Evolutionary conservation across 2,797 vertebrate genomes (phyloP).

Genomic region (Arrhamphus sclerolepis): DNA sequence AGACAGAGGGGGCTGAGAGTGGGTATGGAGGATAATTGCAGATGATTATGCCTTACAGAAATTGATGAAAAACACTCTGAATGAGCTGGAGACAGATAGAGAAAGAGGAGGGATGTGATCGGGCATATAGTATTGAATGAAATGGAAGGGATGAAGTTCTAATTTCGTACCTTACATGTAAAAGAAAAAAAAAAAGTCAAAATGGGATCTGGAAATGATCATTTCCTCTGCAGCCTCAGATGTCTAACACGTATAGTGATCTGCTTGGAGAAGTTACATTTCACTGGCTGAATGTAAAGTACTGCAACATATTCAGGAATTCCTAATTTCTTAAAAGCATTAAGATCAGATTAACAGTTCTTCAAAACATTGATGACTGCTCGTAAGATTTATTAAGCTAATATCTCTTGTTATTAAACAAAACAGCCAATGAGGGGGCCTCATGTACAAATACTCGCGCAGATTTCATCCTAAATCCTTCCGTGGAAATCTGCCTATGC

Average conservation of each 20-base stretch:
- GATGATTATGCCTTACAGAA: constrained; percentile 44
- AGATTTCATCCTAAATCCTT: no score
- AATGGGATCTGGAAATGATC: background rate
- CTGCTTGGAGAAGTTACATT: constrained; percentile 3
- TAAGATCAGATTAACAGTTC: background rate
- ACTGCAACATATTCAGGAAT: background rate
- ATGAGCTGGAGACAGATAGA: constrained; percentile 10
- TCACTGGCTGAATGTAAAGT: background rate
- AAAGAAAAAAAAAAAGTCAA: constrained; percentile 15
- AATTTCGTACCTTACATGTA: constrained; percentile 10
- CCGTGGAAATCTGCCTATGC: no score
- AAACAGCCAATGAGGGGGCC: background rate
- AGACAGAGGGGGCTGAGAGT: constrained; percentile 16
- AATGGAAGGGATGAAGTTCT: constrained; percentile 9
- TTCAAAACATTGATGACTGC: no score
- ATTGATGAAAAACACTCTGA: constrained; percentile 28
- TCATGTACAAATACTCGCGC: no score
- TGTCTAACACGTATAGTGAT: background rate
- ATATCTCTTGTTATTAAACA: background rate
- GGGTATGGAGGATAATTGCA: constrained; percentile 30
- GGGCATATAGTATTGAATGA: constrained; percentile 28
- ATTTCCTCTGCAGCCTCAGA: background rate
- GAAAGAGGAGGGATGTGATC: constrained; percentile 2
- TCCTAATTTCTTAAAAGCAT: constrained; percentile 7
- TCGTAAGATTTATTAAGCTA: no score